Conservation (phyloP, 2,888 invertebrate species). For the Hemithea aestivaria region DNA sequence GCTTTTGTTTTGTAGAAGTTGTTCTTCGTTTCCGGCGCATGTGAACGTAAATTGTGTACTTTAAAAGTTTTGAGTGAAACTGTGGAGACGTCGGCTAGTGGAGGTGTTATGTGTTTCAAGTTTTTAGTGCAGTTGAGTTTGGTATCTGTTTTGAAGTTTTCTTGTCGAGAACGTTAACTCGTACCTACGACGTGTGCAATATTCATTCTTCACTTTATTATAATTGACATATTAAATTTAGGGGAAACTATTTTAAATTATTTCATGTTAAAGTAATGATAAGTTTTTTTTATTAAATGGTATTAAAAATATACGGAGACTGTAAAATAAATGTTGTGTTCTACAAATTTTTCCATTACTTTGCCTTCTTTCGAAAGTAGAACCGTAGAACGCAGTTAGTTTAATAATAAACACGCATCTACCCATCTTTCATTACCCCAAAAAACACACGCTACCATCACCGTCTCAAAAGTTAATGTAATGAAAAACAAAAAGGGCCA, state of each 20-base stretch:
- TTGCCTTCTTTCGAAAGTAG: too few relatives aligned
- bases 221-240: too few relatives aligned
- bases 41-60: constrained; percentile 74
- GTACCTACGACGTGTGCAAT: too few relatives aligned
- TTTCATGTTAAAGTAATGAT: too few relatives aligned
- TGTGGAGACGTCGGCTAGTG: constrained; percentile 54
- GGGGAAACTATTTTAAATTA: too few relatives aligned
- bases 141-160: constrained; percentile 11
- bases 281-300: too few relatives aligned
- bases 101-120: constrained; percentile 44
- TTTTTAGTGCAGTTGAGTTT: constrained; percentile 23
- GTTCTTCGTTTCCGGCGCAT: constrained; percentile 58
- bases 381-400: too few relatives aligned
- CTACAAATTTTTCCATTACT: too few relatives aligned
- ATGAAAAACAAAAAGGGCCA: constrained; percentile 80
- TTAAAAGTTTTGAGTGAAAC: constrained; percentile 63
- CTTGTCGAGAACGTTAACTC: constrained; percentile 1
- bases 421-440: constrained; percentile 49
- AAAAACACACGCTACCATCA: constrained; percentile 68
- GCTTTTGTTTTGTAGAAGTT: constrained; percentile 76
- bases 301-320: too few relatives aligned
- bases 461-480: constrained; percentile 78
- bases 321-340: too few relatives aligned
- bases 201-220: too few relatives aligned
- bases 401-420: constrained; percentile 3